These are phyloP conservation scores for Marronus borbonicus DNA, from an alignment of 2,888 invertebrate species.

Conservation along the genomic window DNA sequence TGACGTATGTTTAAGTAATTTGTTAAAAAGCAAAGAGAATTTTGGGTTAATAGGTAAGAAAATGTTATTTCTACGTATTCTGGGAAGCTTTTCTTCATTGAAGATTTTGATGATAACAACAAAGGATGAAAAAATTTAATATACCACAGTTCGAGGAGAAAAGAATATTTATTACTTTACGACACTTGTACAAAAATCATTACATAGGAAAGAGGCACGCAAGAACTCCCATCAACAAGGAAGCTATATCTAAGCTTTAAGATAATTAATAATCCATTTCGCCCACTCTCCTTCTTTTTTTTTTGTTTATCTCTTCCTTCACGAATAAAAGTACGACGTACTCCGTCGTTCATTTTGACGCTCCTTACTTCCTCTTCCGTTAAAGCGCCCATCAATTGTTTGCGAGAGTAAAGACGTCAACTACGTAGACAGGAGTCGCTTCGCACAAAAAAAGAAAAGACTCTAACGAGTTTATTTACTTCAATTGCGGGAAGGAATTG, in stretches of 20 bases:
- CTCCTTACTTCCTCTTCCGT: conserved; percentile 19
- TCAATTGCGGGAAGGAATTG: conserved; percentile 27
- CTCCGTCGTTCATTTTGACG: conserved; percentile 2
- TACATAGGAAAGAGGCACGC: background rate
- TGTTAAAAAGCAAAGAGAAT: too few species aligned
- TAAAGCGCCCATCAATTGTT: conserved; percentile 15
- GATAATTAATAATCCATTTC: conserved; percentile 1
- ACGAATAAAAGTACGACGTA: background rate
- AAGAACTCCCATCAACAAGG: background rate
- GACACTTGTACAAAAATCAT: background rate
- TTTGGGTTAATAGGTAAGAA: too few species aligned
- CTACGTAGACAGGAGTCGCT: conserved; percentile 6
- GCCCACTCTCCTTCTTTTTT: background rate
- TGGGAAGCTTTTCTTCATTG: too few species aligned
- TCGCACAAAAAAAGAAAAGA: conserved; percentile 6
- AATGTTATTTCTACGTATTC: too few species aligned
- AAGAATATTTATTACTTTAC: too few species aligned
- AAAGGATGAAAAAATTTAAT: too few species aligned
- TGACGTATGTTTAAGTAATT: too few species aligned
- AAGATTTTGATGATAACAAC: too few species aligned
- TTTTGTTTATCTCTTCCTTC: background rate
- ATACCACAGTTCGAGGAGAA: too few species aligned
- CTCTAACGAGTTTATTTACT: conserved; percentile 35
- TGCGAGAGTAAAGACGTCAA: conserved; percentile 13
- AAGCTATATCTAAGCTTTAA: conserved; percentile 6